A percentile compares a stretch with the other conserved stretches of the same genome.
phyloP scores from a whole-genome alignment of 2,888 invertebrate species.

The Epicampocera succincta region DNA sequence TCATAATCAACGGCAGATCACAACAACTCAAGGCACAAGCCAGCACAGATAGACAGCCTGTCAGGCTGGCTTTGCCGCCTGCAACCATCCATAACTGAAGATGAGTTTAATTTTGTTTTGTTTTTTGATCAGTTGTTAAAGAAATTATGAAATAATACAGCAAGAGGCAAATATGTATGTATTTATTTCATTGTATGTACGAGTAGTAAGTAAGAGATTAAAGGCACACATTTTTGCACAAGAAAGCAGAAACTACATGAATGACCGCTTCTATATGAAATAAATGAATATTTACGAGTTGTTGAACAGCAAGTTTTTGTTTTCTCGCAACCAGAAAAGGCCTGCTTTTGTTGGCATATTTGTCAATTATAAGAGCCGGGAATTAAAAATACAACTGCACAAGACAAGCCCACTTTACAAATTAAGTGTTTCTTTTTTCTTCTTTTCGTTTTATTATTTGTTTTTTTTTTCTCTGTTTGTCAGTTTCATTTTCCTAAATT shows the following conservation, averaged over 20 bases:
- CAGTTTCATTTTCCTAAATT: slow-evolving; percentile 50
- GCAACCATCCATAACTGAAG: slow-evolving; percentile 32
- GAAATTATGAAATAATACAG: slow-evolving; percentile 50
- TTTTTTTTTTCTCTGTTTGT: not conserved
- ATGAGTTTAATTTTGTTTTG: slow-evolving; percentile 41
- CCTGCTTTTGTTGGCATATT: slow-evolving; percentile 63
- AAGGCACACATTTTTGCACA: not conserved
- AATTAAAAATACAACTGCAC: slow-evolving; percentile 14
- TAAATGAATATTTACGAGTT: slow-evolving; percentile 64
- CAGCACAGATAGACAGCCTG: slow-evolving; percentile 11
- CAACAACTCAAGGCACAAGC: slow-evolving; percentile 57
- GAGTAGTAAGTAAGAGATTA: slow-evolving; percentile 31
- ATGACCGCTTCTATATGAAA: slow-evolving; percentile 77
- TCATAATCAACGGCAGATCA: slow-evolving; percentile 46
- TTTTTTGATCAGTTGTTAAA: slow-evolving; percentile 14
- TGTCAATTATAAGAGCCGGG: slow-evolving; percentile 55
- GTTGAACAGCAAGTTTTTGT: not conserved
- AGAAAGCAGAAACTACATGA: slow-evolving; percentile 70
- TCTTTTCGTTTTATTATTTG: not conserved
- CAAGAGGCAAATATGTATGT: slow-evolving; percentile 10
- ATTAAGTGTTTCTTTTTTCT: slow-evolving; percentile 33
- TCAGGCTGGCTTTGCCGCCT: slow-evolving; percentile 6
- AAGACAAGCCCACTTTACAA: slow-evolving; percentile 67
- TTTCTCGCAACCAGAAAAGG: slow-evolving; percentile 25
- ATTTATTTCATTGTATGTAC: no score